Evolutionary conservation across 2,113 vertebrate species (phyloP).

Genomic region (Leuciscus idus): DNA sequence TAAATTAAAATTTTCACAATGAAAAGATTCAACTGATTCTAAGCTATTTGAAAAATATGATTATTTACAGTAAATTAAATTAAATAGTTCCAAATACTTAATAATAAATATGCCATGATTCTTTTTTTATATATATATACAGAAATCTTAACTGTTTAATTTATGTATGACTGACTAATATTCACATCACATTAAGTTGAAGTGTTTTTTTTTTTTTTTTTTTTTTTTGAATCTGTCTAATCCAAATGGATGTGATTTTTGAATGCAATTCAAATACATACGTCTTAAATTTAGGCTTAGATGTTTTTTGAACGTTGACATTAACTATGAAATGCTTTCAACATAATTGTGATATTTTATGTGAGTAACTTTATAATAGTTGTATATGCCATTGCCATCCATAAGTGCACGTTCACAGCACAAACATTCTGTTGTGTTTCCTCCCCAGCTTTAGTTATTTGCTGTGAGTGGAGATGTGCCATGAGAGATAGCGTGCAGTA

Average conservation of each 20-base stretch:
- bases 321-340: neutral
- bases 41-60: neutral
- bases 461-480: constrained; percentile 3
- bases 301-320: neutral
- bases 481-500: neutral
- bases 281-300: too few species aligned
- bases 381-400: neutral
- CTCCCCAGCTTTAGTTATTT: neutral
- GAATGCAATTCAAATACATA: neutral
- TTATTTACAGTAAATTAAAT: neutral
- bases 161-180: neutral
- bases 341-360: neutral
- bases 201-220: neutral
- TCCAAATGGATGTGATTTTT: neutral
- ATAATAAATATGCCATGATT: neutral
- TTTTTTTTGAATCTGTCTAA: neutral
- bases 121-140: too few species aligned
- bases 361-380: neutral
- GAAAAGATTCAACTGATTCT: too few species aligned
- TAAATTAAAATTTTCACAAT: too few species aligned
- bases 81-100: neutral
- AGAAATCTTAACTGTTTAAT: neutral
- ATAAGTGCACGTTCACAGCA: neutral
- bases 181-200: neutral
- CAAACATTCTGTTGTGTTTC: neutral